Conservation (phyloP, 2,888 invertebrate genomes). For the Sturmia bella region DNA sequence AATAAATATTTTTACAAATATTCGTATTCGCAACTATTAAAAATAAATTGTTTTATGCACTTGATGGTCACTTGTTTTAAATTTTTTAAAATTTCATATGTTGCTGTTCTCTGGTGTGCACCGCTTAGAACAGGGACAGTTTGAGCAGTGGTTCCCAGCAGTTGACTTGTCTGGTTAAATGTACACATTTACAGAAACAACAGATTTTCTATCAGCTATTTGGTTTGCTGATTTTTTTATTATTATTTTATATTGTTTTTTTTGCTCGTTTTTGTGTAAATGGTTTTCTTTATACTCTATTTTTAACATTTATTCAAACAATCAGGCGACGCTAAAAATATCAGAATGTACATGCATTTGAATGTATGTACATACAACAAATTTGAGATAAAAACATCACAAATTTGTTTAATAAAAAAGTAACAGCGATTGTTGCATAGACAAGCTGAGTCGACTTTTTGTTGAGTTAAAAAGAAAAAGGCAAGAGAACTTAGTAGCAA, state of each 20-base stretch:
- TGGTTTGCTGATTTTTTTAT: slow-evolving; percentile 15
- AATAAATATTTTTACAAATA: no score
- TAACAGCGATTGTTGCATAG: not conserved
- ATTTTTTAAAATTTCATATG: no score
- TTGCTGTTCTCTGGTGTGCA: no score
- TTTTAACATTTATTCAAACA: not conserved
- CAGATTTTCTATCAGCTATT: slow-evolving; percentile 56
- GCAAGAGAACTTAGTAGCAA: no score
- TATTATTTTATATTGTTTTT: slow-evolving; percentile 11
- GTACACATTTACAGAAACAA: slow-evolving; percentile 29
- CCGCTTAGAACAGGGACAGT: not conserved
- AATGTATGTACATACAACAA: not conserved
- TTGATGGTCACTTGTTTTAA: no score
- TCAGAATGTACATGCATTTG: not conserved
- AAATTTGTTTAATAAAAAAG: slow-evolving; percentile 31
- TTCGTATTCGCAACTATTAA: no score
- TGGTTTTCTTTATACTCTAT: not conserved
- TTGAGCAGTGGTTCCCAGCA: slow-evolving; percentile 6
- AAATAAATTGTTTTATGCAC: no score
- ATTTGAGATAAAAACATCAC: slow-evolving; percentile 24
- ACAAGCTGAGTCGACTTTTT: not conserved
- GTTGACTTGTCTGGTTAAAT: slow-evolving; percentile 40
- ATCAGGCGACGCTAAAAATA: slow-evolving; percentile 15
- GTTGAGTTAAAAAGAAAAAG: not conserved
- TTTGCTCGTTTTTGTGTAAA: slow-evolving; percentile 1